phyloP scores from a whole-genome alignment of 2,797 vertebrate species.

The Emydoidea blandingii region DNA sequence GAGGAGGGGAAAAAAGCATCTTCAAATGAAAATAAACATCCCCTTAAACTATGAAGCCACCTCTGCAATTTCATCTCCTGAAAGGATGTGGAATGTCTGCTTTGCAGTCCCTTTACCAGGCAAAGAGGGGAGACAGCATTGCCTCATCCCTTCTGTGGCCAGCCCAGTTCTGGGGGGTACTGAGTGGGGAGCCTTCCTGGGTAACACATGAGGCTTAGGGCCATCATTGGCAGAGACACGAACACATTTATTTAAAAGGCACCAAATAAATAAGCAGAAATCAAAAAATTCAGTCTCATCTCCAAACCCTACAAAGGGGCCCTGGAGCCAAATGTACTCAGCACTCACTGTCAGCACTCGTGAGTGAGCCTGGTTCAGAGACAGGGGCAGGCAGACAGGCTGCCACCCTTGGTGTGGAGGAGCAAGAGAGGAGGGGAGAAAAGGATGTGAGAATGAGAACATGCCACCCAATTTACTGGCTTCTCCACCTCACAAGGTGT shows the following conservation, averaged over 20 bases:
- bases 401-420: neutral
- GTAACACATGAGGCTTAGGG: neutral
- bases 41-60: neutral
- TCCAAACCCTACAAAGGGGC: neutral
- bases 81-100: neutral
- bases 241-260: slow-evolving; percentile 33
- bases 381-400: neutral
- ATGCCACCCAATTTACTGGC: fast-evolving
- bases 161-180: neutral
- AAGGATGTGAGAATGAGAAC: neutral
- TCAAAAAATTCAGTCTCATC: neutral
- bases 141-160: neutral
- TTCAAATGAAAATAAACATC: neutral
- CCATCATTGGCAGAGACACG: fast-evolving
- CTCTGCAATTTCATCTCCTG: neutral
- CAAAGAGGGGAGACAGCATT: neutral
- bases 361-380: neutral
- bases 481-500: neutral
- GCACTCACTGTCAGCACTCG: neutral
- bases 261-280: neutral
- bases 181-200: neutral
- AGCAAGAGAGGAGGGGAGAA: neutral
- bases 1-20: neutral
- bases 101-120: neutral
- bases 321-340: fast-evolving